Percentiles rank a stretch among this genome's conserved stretches.
Evolutionary conservation across 2,797 vertebrate species (phyloP).

Genomic region (Sylvia borin): DNA sequence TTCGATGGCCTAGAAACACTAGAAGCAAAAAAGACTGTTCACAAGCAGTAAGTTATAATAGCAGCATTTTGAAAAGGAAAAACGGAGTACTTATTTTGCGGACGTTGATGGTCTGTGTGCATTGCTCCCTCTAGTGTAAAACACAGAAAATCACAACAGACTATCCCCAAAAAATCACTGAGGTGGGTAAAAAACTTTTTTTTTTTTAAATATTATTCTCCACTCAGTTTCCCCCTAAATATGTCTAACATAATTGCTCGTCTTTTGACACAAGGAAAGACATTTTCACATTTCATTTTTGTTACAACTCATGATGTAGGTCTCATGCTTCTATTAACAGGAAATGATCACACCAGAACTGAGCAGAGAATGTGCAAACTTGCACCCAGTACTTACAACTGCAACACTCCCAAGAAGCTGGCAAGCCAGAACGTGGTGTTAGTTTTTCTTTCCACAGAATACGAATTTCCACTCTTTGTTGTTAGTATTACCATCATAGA

Average conservation of each 20-base stretch:
- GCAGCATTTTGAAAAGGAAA: background rate
- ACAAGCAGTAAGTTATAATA: background rate
- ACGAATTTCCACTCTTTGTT: background rate
- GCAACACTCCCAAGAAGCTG: fast-evolving
- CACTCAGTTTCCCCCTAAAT: background rate
- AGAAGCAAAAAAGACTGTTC: background rate
- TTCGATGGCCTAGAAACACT: background rate
- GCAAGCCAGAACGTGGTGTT: background rate
- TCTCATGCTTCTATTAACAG: background rate
- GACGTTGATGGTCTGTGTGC: background rate
- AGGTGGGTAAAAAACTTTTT: background rate
- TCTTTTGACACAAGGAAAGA: background rate
- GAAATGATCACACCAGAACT: background rate
- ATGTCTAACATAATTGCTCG: background rate
- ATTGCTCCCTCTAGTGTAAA: constrained; percentile 57
- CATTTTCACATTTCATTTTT: background rate
- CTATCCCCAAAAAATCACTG: background rate
- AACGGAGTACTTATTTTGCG: background rate
- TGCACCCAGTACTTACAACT: background rate
- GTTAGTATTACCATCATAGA: background rate
- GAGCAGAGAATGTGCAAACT: background rate
- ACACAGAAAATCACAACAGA: background rate
- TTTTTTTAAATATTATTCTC: background rate
- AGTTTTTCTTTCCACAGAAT: background rate
- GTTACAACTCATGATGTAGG: background rate